Evolutionary conservation across 2,797 vertebrate species (phyloP).

Genomic region (Anolis apletophallus): DNA sequence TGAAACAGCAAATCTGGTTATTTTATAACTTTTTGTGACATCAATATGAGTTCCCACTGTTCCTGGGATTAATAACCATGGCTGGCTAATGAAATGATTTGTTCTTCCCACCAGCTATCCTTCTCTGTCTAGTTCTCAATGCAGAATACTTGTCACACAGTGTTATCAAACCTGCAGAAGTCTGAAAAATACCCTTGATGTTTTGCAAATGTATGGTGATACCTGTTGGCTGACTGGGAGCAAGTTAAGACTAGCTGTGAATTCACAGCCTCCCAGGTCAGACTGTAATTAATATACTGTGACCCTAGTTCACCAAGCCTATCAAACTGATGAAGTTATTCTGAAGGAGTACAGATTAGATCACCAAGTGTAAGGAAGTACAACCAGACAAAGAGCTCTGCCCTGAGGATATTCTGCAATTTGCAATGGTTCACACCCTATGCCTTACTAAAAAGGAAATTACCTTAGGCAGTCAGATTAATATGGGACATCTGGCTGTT

Average conservation of each 20-base stretch:
- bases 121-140: background rate
- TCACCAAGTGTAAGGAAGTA: background rate
- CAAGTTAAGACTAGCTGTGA: background rate
- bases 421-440: background rate
- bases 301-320: background rate
- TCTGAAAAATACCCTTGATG: background rate
- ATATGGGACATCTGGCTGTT: background rate
- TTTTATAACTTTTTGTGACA: background rate
- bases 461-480: background rate
- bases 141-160: background rate
- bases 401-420: background rate
- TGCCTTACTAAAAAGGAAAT: background rate
- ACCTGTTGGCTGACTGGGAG: background rate
- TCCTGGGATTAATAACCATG: background rate
- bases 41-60: background rate
- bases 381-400: background rate
- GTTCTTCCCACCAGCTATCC: background rate
- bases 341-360: background rate
- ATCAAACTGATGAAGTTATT: background rate
- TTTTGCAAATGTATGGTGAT: background rate
- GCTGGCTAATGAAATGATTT: background rate
- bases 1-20: background rate
- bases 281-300: background rate
- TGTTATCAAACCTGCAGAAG: background rate
- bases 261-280: background rate